Evolutionary conservation across 2,113 vertebrate species (phyloP), one percentile per base, ranked within the genome.

Genomic region (Lophotis ruficrista): DNA sequence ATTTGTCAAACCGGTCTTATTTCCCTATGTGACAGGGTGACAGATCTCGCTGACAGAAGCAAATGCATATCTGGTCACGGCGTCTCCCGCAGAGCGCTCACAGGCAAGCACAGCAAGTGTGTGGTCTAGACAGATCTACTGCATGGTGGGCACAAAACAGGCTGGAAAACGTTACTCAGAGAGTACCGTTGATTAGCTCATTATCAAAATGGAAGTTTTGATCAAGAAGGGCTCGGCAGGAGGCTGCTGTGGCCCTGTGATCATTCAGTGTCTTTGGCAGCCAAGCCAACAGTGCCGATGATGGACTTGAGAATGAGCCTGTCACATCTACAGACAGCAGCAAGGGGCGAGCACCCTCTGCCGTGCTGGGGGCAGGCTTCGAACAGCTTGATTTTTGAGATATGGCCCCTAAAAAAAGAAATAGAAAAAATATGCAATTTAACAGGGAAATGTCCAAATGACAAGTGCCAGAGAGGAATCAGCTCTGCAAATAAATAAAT

Each of bases 1-100:
- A 58, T 89, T 95, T 96, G 91, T 96, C 94, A 96, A 91, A 68
- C 38, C 1, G 4, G 80, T 31, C 91, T 84, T 89, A 84, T 96
- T 96, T 89, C 73, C 72, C 56, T 53, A 7, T 60, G 87, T 93
- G 96, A 96, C 95, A 97, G 87, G 84, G 95, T 95, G 95, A 94
- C 94, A 97, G 95, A 94, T 95, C 89, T 94, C 4, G 0, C 81
- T 97, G 95, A 89, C 94, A 91, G 93, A 93, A 96, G 94, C 77
- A 96, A 96, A 95, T 72, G 87, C 84, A 20, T 82, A 94, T 93
- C 95, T 96, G 95, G 93, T 94, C 95, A 93, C 38, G 19, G 75
- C 6, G 5, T 38, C 89, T 94, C 93, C 83, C 7, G 1, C 73
- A 56, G 91, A 92, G 87, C 2, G 24, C 93, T 96, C 83, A 11